Evolutionary conservation across 2,888 invertebrate species (phyloP), one percentile per base, ranked within the genome.

Genomic region (Sarcophaga rosellei): DNA sequence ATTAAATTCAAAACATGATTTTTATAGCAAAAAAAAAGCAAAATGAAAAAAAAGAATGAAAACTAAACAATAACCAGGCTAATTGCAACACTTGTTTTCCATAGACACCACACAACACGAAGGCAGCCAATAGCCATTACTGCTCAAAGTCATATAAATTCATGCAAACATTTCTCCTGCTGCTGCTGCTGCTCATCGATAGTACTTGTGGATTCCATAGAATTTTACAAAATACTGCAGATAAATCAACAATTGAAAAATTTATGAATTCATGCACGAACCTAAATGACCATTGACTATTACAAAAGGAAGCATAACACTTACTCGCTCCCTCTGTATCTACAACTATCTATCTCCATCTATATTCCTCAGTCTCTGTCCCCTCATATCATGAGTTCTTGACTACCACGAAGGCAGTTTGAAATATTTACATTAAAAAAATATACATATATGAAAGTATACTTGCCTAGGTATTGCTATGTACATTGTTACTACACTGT

Each of bases 81-180:
- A 91, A 91, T 91, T 91, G 91, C 90, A 90, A 89, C 90, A 90
- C 91, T 90, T 91, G 91, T 91, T 90, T 88, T 89, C 35, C 57
- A 75, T 79, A 75, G 75, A 88, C 84, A 75, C 66, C 79, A n/a
- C n/a, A n/a, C 66, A 23, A 47, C 44, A 57, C 53, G n/a, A 61
- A 10, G 0, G 11, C n/a, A n/a, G 3, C 61, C 61, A 61, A 21
- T 21, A 20, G 21, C 20, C 21, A 61, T 20, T n/a, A 20, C 61
- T n/a, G 17, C 20, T 61, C n/a, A 61, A 61, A 61, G 20, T 61
- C 21, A 61, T 17, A 59, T n/a, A 72, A 77, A 82, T 47, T 59
- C 72, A 77, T 66, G 66, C 66, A 23, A 35, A 70, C 20, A 77
- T 53, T 72, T 15, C 66, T 62, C n/a, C 72, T 68, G 47, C n/a